Percentiles rank a stretch among this genome's conserved stretches.
phyloP scores from a whole-genome alignment of 2,113 vertebrate species.

The Fukomys damarensis region DNA sequence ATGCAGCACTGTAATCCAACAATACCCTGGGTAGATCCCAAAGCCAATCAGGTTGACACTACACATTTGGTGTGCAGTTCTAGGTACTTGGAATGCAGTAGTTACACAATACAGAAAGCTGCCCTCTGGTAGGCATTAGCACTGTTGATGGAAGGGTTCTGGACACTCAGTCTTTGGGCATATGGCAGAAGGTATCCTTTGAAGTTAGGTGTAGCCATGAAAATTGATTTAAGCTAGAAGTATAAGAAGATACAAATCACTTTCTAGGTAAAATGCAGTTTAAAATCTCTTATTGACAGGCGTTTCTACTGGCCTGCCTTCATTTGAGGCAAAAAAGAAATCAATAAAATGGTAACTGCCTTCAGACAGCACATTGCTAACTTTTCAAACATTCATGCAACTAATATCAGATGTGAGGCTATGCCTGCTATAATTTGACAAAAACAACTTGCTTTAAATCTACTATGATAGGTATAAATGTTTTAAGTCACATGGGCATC shows the following conservation, averaged over 20 bases:
- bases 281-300: fast-evolving
- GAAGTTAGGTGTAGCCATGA: not conserved
- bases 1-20: not conserved
- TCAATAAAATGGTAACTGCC: not conserved
- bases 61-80: not conserved
- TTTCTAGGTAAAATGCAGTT: not conserved
- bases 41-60: not conserved
- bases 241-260: not conserved
- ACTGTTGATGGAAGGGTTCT: not conserved
- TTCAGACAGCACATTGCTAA: not conserved
- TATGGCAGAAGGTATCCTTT: not conserved
- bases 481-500: not conserved
- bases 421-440: not conserved
- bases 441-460: not conserved
- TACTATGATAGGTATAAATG: not conserved
- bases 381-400: not conserved
- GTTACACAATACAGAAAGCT: too few species aligned
- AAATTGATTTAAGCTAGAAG: not conserved
- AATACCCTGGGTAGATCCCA: not conserved
- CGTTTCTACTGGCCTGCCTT: fast-evolving
- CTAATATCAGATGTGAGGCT: not conserved
- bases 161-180: not conserved
- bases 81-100: not conserved
- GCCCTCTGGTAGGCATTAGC: fast-evolving
- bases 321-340: not conserved